A percentile compares a stretch with the other conserved stretches of the same genome.
Conservation (phyloP, 1,140 invertebrate genomes). For the Drosophila murphyi region DNA sequence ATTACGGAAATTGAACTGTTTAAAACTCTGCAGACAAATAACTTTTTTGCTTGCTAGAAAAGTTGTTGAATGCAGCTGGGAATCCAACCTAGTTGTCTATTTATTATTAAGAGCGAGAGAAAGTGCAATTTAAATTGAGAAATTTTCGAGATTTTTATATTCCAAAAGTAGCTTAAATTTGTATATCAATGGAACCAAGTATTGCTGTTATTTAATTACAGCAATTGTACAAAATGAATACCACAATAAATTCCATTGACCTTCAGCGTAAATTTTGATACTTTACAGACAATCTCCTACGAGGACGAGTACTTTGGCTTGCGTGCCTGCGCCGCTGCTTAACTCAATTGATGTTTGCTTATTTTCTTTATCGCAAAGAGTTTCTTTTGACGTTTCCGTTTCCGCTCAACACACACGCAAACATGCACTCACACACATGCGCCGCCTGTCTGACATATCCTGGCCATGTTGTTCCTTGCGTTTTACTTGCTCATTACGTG, state of each 20-base stretch:
- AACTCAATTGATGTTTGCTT: slow-evolving; percentile 53
- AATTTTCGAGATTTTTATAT: too few species aligned
- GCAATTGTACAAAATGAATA: too few species aligned
- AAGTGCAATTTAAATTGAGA: too few species aligned
- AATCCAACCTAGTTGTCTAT: too few species aligned
- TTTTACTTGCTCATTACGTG: slow-evolving; percentile 78
- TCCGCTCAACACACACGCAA: slow-evolving; percentile 10
- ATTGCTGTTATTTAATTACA: too few species aligned
- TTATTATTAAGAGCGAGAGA: too few species aligned
- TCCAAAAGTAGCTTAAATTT: too few species aligned
- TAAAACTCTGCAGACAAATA: neutral
- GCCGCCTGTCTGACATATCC: slow-evolving; percentile 22
- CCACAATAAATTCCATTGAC: too few species aligned
- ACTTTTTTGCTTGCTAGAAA: neutral
- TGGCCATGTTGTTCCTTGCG: slow-evolving; percentile 38
- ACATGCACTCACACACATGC: slow-evolving; percentile 4
- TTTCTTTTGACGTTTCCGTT: slow-evolving; percentile 37
- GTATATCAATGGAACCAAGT: neutral
- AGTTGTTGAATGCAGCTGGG: neutral
- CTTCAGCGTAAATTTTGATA: too few species aligned
- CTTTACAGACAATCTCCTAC: slow-evolving; percentile 12
- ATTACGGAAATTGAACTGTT: neutral
- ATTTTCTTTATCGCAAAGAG: slow-evolving; percentile 44
- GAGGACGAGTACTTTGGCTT: slow-evolving; percentile 23
- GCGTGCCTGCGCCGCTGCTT: slow-evolving; percentile 37